Conservation (phyloP, 2,797 vertebrate species). For the Sebastes minor region DNA sequence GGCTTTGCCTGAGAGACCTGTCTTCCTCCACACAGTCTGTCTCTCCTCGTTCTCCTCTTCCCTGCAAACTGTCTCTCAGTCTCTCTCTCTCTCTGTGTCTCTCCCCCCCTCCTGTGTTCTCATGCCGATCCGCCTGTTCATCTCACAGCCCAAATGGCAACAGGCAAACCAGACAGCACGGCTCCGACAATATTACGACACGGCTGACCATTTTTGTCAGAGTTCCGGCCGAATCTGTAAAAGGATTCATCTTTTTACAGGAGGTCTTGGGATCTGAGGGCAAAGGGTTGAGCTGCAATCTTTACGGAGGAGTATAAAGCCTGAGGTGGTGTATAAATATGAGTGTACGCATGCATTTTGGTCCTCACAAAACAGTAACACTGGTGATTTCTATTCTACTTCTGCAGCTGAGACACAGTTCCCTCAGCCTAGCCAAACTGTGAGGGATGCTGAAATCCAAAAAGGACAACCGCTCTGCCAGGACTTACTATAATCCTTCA, state of each 20-base stretch:
- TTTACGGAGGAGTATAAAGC: not conserved
- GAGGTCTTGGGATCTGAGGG: not conserved
- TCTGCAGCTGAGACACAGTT: slow-evolving; percentile 5
- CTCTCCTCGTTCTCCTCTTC: slow-evolving; percentile 25
- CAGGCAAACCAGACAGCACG: slow-evolving; percentile 48
- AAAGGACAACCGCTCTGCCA: slow-evolving; percentile 37
- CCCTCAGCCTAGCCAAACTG: slow-evolving; percentile 1
- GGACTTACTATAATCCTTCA: slow-evolving; percentile 72
- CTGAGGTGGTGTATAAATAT: not conserved
- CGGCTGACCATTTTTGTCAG: slow-evolving; percentile 30
- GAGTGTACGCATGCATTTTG: not conserved
- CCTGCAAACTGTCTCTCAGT: not conserved
- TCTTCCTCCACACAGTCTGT: slow-evolving; percentile 70
- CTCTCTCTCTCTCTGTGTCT: not conserved
- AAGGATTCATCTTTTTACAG: not conserved
- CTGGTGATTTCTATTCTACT: slow-evolving; percentile 3
- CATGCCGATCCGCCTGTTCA: slow-evolving; percentile 63
- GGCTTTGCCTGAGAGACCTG: slow-evolving; percentile 36
- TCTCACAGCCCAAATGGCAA: slow-evolving; percentile 61
- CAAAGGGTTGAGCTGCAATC: not conserved
- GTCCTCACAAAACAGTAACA: not conserved
- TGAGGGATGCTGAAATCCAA: slow-evolving; percentile 40
- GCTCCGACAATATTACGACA: slow-evolving; percentile 23
- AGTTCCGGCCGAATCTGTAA: slow-evolving; percentile 14
- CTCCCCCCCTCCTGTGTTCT: slow-evolving; percentile 25